Evolutionary conservation across 2,888 invertebrate species (phyloP), one percentile per base, ranked within the genome.

Genomic region (Clanis bilineata): DNA sequence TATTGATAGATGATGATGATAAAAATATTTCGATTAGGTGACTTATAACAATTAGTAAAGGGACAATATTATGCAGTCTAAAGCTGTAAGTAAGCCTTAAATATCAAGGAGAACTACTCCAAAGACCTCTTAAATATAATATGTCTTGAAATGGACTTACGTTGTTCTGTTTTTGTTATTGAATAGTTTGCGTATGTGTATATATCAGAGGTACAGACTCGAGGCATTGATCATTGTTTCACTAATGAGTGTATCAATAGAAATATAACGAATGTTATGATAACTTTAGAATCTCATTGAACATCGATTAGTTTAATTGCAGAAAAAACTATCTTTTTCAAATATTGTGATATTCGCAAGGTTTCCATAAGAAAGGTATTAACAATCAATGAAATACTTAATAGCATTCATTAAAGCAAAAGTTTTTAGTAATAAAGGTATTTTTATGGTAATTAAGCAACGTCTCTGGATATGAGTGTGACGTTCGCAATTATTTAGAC

Each of bases 151-250:
- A 67, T 59, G 63, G 69, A 68, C 67, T 70, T 67, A 63, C 63
- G 63, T 67, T 25, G 66, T 65, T 61, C 69, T 75, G 74, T 80
- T 78, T 74, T 73, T 81, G 72, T 79, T 80, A 72, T 75, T 68
- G 65, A 72, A 79, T 71, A 74, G 67, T 71, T 69, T 59, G 63
- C 62, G 60, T 65, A 66, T 67, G 69, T 64, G 70, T 70, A 69
- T 71, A 65, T 69, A 72, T 69, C 65, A 38, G 38, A 38, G 67
- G 64, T 64, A 68, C 60, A 64, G 69, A 66, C 45, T 51, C 25
- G 66, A 72, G 62, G 66, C 74, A 76, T 73, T 76, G 66, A 71
- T 69, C 72, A 81, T 82, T 82, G 80, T 82, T 77, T 67, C 44
- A 68, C 70, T 77, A 73, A 74, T 71, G 65, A 62, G 65, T 67